Base-by-base conservation (phyloP, 2,888 invertebrate species). In the Meta bourneti region DNA sequence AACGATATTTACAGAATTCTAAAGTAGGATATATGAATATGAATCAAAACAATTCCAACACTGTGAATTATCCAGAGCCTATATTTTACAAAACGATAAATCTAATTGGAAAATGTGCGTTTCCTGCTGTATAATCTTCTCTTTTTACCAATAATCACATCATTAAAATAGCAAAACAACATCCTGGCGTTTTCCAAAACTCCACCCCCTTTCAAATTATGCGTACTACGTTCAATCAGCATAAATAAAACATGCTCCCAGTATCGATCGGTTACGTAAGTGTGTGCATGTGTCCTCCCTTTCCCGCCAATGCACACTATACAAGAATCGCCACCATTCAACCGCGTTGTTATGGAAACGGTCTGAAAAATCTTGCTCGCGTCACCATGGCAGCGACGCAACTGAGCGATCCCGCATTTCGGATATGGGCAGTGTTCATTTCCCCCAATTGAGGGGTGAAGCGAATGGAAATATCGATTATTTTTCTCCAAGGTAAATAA, bases 401-500 rank as follows among this genome's bases (percentile, higher is more conserved):
- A 70, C 54, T 16, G n/a, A 52, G 81, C 77, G 82, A 75, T 82
- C 89, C 77, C 52, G 70, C 89, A 82, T 75, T 77, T 82, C 77
- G 82, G 77, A 82, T 52, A 61, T 81, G 34, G 75, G 88, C 11
- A 49, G 70, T 7, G 82, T 89, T 54, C 89, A 89, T 89, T 82
- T 70, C 82, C 48, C 7, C 6, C 75, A 20, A 70, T 71, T 48
- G 82, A 82, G 74, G 71, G 61, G 72, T 19, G n/a, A 70, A 51
- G 6, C 20, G 8, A 51, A 11, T n/a, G 49, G 5, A 34, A 34
- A 13, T 70, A 82, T 82, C 19, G 82, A 89, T 89, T 82, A 51
- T 70, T 84, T 61, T 61, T 49, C 16, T 9, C 13, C 34, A 69
- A 82, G 70, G 75, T 82, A 70, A 77, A 89, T 75, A 82, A 89